A percentile compares a stretch with the other conserved stretches of the same genome.
phyloP scores from a whole-genome alignment of 2,113 vertebrate species.

The Poeciliopsis prolifica region DNA sequence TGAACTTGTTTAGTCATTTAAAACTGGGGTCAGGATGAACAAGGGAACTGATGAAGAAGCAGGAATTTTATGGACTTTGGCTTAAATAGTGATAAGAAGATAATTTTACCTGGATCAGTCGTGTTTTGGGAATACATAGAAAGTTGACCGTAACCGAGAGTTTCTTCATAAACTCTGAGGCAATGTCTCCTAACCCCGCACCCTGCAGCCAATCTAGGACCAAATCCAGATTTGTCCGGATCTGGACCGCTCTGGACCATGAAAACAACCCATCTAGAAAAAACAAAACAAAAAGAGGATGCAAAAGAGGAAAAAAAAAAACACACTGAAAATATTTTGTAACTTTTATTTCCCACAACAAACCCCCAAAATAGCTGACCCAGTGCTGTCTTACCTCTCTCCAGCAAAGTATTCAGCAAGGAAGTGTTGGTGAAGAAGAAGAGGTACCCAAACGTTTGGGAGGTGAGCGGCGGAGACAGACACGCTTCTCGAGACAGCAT shows the following conservation, averaged over 20 bases:
- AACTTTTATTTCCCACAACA: background rate
- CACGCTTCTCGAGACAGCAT: constrained; percentile 85
- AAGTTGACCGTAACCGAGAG: constrained; percentile 90
- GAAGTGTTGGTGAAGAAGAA: constrained; percentile 97
- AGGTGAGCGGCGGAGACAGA: constrained; percentile 89
- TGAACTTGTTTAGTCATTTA: background rate
- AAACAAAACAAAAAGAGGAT: background rate
- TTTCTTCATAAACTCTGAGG: constrained; percentile 91
- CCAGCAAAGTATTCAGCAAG: constrained; percentile 92
- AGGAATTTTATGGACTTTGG: background rate
- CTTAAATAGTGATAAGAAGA: background rate
- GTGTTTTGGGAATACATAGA: constrained; percentile 89
- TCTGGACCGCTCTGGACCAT: constrained; percentile 92
- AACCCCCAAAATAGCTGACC: background rate
- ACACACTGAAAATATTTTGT: background rate
- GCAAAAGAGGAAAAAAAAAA: background rate
- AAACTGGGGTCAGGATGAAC: background rate
- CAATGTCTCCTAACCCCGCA: constrained; percentile 90
- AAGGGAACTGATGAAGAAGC: background rate
- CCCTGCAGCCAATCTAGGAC: constrained; percentile 93
- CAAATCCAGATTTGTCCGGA: constrained; percentile 90
- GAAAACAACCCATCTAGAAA: constrained; percentile 85
- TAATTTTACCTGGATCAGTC: constrained; percentile 86
- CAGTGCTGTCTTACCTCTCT: constrained; percentile 82
- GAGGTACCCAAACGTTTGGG: constrained; percentile 93